Percentiles rank a stretch among this genome's conserved stretches.
These are phyloP conservation scores for Orthosia gracilis DNA, from an alignment of 2,888 invertebrate genomes.

Conservation along the genomic window DNA sequence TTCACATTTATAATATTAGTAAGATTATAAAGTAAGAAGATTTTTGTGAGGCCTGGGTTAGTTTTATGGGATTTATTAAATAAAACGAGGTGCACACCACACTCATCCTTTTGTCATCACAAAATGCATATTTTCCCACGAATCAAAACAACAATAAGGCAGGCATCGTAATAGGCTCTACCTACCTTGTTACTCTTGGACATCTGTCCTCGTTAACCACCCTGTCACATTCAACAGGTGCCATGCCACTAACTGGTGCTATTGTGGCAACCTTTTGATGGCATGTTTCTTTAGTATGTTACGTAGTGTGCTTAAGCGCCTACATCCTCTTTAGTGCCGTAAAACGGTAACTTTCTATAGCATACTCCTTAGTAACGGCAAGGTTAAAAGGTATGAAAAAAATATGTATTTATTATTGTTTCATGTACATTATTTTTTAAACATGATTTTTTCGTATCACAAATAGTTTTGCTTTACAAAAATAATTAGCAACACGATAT, in stretches of 20 bases:
- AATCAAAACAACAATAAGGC: slow-evolving; percentile 17
- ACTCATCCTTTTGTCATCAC: not conserved
- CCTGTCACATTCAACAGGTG: slow-evolving; percentile 24
- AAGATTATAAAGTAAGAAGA: no score
- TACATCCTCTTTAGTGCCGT: no score
- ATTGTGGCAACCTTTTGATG: not conserved
- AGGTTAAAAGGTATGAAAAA: no score
- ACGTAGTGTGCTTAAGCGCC: not conserved
- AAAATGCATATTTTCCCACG: slow-evolving; percentile 42
- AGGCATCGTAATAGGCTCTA: not conserved
- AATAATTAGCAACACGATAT: no score
- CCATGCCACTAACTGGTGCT: not conserved
- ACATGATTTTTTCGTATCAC: no score
- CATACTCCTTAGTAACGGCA: no score
- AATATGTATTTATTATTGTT: no score
- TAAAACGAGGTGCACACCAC: not conserved
- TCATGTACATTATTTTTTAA: no score
- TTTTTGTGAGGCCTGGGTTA: not conserved
- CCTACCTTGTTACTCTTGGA: not conserved
- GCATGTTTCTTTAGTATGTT: not conserved
- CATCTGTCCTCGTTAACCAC: not conserved
- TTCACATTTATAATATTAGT: no score
- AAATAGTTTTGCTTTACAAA: no score
- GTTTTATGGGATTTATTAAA: not conserved
- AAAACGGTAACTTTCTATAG: no score